Base-by-base conservation (phyloP, 2,888 invertebrate species). In the Cerceris ruficornis region DNA sequence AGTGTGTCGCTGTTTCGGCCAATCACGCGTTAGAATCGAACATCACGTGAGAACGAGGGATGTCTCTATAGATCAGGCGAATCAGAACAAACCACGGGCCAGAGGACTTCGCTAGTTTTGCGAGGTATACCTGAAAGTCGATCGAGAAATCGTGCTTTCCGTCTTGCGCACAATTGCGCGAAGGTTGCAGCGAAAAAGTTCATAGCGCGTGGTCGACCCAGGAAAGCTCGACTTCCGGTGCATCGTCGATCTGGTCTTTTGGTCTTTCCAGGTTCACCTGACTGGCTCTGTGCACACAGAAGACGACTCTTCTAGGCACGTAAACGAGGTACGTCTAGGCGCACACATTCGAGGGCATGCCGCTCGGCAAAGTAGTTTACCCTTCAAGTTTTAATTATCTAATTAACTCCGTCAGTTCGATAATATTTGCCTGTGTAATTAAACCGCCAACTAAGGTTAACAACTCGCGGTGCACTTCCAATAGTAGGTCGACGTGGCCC, bases 371-470 rank as follows among this genome's bases (percentile, higher is more conserved):
- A 87, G 87, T 86, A 83, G 84, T 88, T 88, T 86, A 87, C 83
- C 83, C 82, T 86, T 84, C 85, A 88, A 88, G 89, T 90, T 88
- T 89, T 88, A 89, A 89, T 89, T 88, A 88, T 89, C 88, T 88
- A 88, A 89, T 89, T 89, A 90, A 88, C 87, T 88, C 80, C 75
- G 83, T 74, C 81, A 82, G 86, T 86, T 89, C 89, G 87, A 89
- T 89, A 89, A 88, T 89, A 89, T 89, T 88, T 90, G 86, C 87
- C 81, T 82, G 83, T 86, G 86, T 86, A 88, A 88, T 88, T 89
- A 88, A 88, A 88, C 86, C 85, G 77, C 82, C 75, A 76, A 69
- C 81, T 82, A 81, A 78, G 84, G 82, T 80, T 86, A 85, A 81
- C 86, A 81, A 80, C 83, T 78, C 78, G 73, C 66, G 78, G 69